Percentiles rank a stretch among this genome's conserved stretches.
Evolutionary conservation across 1,140 invertebrate species (phyloP).

Genomic region (Ladona fulva): DNA sequence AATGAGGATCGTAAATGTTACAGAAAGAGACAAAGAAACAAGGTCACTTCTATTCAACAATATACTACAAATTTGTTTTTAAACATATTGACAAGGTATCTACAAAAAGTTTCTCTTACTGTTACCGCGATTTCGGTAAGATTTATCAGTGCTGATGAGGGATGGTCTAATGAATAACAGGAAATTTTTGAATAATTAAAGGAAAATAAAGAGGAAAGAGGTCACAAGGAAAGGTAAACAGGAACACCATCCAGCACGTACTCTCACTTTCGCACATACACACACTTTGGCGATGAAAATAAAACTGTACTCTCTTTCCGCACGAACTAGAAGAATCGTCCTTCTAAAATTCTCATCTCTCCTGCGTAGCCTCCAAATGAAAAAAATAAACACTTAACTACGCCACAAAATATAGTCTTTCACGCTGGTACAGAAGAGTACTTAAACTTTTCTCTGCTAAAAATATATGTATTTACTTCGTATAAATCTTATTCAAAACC

Average conservation of each 20-base stretch:
- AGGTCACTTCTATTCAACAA: conserved; percentile 9
- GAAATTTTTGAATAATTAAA: no score
- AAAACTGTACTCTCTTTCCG: neutral
- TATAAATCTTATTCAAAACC: neutral
- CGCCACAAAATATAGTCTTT: conserved; percentile 1
- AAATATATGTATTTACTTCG: neutral
- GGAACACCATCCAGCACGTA: neutral
- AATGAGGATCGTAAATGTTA: neutral
- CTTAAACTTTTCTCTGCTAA: no score
- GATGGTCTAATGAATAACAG: no score
- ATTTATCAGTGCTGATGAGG: no score
- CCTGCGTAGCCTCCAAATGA: neutral
- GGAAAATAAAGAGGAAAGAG: no score
- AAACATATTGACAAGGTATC: neutral
- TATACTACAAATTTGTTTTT: neutral
- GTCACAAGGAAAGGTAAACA: neutral
- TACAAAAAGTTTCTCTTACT: neutral
- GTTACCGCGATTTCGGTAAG: no score
- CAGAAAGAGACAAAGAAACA: neutral
- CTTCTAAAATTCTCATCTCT: neutral
- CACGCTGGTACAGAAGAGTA: no score
- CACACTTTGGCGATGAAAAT: neutral
- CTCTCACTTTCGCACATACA: neutral
- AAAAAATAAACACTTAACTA: neutral
- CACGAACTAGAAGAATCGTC: neutral